phyloP scores from a whole-genome alignment of 2,888 invertebrate species.

The Cotesia congregata region DNA sequence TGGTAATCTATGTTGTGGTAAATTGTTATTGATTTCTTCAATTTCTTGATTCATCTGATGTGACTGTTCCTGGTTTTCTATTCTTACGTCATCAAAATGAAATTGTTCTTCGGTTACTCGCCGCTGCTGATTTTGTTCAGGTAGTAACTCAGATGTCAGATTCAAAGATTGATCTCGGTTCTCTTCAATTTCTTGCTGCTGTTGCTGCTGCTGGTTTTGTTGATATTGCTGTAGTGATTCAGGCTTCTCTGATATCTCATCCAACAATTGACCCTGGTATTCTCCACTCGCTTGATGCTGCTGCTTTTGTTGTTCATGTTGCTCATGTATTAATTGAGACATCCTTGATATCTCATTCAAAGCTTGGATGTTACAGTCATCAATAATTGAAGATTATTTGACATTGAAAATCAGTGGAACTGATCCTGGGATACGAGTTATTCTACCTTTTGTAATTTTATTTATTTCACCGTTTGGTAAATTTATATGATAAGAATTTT shows the following conservation, averaged over 20 bases:
- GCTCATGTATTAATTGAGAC: not conserved
- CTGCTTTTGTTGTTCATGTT: not conserved
- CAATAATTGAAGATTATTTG: not conserved
- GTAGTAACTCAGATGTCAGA: not conserved
- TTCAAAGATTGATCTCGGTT: not conserved
- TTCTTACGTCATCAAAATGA: not conserved
- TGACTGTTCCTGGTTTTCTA: not conserved
- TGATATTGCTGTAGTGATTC: not conserved
- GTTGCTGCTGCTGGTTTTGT: not conserved
- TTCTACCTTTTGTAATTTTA: not conserved
- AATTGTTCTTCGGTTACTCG: not conserved
- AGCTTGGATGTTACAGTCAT: not conserved
- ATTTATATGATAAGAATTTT: not conserved
- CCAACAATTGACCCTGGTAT: not conserved
- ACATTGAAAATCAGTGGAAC: not conserved
- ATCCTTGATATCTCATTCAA: not conserved
- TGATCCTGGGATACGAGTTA: not conserved
- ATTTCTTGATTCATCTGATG: not conserved
- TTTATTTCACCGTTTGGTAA: conserved; percentile 1
- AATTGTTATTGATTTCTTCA: not conserved
- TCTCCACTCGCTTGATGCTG: not conserved
- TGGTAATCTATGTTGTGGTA: not conserved
- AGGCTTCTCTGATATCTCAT: not conserved
- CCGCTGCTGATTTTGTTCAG: not conserved
- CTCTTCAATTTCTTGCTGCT: not conserved